A percentile compares a stretch with the other conserved stretches of the same genome.
Evolutionary conservation across 2,888 invertebrate species (phyloP).

Genomic region (Oscheius sp.): DNA sequence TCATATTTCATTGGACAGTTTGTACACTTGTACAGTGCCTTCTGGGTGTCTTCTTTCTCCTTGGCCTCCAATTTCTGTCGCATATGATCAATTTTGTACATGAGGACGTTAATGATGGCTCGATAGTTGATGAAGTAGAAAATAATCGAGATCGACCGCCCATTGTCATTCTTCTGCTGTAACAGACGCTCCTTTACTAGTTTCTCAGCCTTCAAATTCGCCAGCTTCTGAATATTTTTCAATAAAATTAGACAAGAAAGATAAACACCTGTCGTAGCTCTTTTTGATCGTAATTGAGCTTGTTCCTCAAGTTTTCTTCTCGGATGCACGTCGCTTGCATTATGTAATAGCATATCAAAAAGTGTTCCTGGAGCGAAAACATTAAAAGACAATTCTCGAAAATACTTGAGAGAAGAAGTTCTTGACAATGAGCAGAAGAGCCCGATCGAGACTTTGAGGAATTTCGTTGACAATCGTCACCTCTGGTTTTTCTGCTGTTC

Average conservation of each 20-base stretch:
- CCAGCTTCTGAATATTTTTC: conserved; percentile 46
- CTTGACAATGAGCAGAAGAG: conserved; percentile 57
- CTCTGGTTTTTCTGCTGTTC: conserved; percentile 37
- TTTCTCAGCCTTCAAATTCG: conserved; percentile 66
- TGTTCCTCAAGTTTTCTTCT: conserved; percentile 68
- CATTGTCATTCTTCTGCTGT: conserved; percentile 58
- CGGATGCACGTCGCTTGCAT: conserved; percentile 68
- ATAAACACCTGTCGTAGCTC: conserved; percentile 57
- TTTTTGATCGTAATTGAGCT: conserved; percentile 67
- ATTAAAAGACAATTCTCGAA: conserved; percentile 34
- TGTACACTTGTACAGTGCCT: conserved; percentile 66
- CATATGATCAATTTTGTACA: conserved; percentile 73
- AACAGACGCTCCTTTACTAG: conserved; percentile 69
- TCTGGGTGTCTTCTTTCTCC: conserved; percentile 68
- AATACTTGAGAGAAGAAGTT: conserved; percentile 49
- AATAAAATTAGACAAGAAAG: neutral
- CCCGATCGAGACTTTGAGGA: conserved; percentile 50
- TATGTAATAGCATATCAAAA: conserved; percentile 69
- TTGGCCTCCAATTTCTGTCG: conserved; percentile 67
- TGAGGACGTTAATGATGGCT: conserved; percentile 71
- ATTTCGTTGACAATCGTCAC: conserved; percentile 52
- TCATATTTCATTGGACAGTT: conserved; percentile 60
- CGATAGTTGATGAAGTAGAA: conserved; percentile 73
- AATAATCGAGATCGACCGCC: conserved; percentile 50
- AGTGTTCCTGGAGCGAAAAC: conserved; percentile 54